Conservation (phyloP, 2,888 invertebrate species). For the Hirudinaria manillensis region DNA sequence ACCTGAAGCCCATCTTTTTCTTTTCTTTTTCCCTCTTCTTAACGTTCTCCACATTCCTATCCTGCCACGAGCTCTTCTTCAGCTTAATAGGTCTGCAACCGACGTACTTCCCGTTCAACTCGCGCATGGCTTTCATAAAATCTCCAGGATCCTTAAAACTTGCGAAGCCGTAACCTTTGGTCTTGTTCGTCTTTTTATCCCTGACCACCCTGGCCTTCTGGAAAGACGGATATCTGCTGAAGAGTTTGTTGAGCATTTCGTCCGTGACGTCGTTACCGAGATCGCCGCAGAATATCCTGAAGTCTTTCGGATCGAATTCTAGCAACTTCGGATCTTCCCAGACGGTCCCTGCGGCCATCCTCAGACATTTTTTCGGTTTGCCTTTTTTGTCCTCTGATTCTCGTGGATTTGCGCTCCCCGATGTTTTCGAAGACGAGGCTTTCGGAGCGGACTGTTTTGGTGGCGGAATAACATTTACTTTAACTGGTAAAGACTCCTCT, state of each 20-base stretch:
- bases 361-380: slow-evolving; percentile 69
- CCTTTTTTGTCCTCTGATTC: slow-evolving; percentile 48
- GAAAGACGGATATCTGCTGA: slow-evolving; percentile 80
- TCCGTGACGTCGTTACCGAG: slow-evolving; percentile 98
- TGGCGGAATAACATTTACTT: too few relatives aligned
- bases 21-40: slow-evolving; percentile 94
- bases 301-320: slow-evolving; percentile 98
- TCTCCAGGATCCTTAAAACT: slow-evolving; percentile 96
- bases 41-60: slow-evolving; percentile 72
- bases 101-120: slow-evolving; percentile 98
- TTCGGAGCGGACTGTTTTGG: too few relatives aligned
- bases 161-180: slow-evolving; percentile 96
- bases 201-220: slow-evolving; percentile 87
- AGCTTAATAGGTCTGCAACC: slow-evolving; percentile 65
- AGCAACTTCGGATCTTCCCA: slow-evolving; percentile 91
- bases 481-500: too few relatives aligned
- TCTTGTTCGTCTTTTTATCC: slow-evolving; percentile 93
- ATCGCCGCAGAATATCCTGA: slow-evolving; percentile 97
- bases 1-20: slow-evolving; percentile 63
- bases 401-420: too few relatives aligned
- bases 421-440: too few relatives aligned
- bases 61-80: slow-evolving; percentile 28
- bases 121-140: slow-evolving; percentile 95
- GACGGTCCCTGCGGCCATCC: slow-evolving; percentile 84
- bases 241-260: slow-evolving; percentile 88